Conservation (phyloP, 2,113 vertebrate genomes). For the Rissa tridactyla region DNA sequence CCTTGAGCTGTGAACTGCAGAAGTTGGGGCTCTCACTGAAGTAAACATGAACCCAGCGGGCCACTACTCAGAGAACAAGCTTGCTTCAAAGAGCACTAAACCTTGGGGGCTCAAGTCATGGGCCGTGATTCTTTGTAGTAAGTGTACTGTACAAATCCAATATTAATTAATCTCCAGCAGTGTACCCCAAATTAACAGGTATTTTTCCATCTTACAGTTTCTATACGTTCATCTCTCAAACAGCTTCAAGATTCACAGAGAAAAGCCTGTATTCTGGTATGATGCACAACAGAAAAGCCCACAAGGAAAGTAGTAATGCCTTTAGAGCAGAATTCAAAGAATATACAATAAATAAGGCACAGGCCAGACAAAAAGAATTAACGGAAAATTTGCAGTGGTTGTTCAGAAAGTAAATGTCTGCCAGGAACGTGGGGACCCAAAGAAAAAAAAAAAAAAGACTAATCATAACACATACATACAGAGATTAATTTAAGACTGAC, state of each 20-base stretch:
- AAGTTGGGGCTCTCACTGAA: not conserved
- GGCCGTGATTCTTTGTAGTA: not conserved
- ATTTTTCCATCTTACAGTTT: not conserved
- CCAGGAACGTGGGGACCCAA: not conserved
- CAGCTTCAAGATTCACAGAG: not conserved
- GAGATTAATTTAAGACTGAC: not conserved
- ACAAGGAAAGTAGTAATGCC: not conserved
- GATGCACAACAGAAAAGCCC: not conserved
- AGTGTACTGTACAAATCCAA: not conserved
- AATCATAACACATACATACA: not conserved
- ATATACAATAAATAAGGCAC: not conserved
- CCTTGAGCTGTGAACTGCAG: not conserved
- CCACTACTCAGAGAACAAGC: not conserved
- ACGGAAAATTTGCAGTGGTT: not conserved
- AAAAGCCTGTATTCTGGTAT: not conserved
- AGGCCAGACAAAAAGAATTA: not conserved
- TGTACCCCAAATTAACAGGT: not conserved
- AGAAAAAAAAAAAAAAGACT: not conserved
- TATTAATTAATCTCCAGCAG: not conserved
- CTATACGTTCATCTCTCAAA: not conserved
- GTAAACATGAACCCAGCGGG: not conserved
- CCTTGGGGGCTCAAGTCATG: not conserved
- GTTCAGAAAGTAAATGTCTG: not conserved
- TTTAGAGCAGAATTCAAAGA: not conserved
- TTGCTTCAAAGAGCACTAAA: not conserved